Conservation (phyloP, 2,797 vertebrate species). For the Sebastes vulpes region DNA sequence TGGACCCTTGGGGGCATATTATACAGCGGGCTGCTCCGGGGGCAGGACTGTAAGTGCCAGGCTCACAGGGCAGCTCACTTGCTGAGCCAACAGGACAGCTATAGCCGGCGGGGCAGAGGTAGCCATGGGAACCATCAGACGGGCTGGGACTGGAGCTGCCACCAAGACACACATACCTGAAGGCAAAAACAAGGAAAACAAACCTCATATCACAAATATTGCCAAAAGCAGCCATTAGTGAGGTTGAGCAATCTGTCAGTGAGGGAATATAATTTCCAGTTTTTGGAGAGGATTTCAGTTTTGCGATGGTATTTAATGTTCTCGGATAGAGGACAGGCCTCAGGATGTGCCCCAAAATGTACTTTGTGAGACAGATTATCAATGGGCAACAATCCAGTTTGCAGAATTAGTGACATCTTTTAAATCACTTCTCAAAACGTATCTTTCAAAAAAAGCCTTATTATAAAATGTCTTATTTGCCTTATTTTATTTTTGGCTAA, state of each 20-base stretch:
- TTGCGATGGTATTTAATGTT: background rate
- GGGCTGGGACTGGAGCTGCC: slow-evolving; percentile 88
- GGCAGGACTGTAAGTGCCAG: slow-evolving; percentile 89
- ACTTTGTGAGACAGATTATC: background rate
- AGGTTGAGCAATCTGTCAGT: background rate
- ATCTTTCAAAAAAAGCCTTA: background rate
- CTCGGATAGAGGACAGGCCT: background rate
- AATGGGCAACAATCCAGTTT: background rate
- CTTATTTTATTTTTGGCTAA: background rate
- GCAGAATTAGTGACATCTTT: background rate
- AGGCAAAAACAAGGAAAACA: slow-evolving; percentile 44
- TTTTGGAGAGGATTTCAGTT: background rate
- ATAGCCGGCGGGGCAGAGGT: slow-evolving; percentile 90
- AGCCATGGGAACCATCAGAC: slow-evolving; percentile 85
- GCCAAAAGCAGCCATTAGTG: background rate
- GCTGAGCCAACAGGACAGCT: slow-evolving; percentile 88
- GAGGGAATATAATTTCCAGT: background rate
- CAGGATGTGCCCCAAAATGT: background rate
- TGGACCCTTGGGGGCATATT: slow-evolving; percentile 87
- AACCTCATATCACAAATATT: slow-evolving; percentile 18
- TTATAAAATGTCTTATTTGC: background rate
- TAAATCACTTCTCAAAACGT: background rate
- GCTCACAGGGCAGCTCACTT: slow-evolving; percentile 88
- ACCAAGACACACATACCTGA: slow-evolving; percentile 90
- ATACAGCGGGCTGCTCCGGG: slow-evolving; percentile 86